Percentiles rank a stretch among this genome's conserved stretches.
These are phyloP conservation scores for Pelodiscus sinensis DNA, from an alignment of 2,113 vertebrate species.

Conservation along the genomic window DNA sequence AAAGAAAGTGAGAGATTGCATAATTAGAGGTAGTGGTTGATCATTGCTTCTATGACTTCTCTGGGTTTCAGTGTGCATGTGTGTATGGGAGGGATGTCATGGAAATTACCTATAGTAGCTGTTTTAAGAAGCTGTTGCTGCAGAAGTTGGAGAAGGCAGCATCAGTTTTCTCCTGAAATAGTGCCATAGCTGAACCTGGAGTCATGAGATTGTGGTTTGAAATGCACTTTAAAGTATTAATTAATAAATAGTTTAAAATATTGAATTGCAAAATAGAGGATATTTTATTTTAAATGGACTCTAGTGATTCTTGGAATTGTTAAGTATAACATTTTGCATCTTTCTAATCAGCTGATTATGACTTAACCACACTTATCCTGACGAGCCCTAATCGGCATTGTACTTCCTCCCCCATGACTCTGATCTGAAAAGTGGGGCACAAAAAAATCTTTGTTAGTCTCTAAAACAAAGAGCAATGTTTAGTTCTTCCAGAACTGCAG, in stretches of 20 bases:
- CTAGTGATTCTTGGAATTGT: neutral
- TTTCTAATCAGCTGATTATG: neutral
- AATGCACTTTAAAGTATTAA: neutral
- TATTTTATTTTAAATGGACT: neutral
- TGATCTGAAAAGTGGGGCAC: neutral
- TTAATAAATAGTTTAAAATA: neutral
- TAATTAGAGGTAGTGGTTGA: neutral
- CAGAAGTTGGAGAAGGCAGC: neutral
- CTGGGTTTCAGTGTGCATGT: neutral
- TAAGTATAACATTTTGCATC: neutral
- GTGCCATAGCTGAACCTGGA: neutral
- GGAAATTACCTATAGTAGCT: fast-evolving
- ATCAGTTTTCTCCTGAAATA: neutral
- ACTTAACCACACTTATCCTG: neutral
- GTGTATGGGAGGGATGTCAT: neutral
- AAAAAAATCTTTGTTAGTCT: neutral
- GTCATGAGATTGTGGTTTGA: neutral
- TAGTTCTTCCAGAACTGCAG: neutral
- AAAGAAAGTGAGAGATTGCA: neutral
- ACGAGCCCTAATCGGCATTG: neutral
- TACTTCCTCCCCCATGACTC: neutral
- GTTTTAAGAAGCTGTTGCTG: neutral
- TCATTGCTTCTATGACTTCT: neutral
- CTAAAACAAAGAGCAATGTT: neutral
- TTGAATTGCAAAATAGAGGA: neutral